A percentile compares a stretch with the other conserved stretches of the same genome.
Conservation (phyloP, 2,797 vertebrate species). For the Pangasius mekongensis region DNA sequence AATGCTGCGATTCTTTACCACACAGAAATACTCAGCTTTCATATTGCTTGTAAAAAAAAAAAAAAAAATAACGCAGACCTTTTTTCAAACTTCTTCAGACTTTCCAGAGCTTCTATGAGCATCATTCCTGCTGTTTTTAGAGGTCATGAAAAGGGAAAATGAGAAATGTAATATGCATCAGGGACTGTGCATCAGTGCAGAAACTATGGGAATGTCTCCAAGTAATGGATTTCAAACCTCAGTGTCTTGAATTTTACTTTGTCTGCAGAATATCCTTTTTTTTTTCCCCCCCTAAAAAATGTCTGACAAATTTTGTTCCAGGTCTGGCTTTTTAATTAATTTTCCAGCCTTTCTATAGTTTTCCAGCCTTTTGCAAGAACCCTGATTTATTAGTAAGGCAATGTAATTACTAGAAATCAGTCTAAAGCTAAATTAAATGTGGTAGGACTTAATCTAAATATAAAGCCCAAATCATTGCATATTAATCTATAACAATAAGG, state of each 20-base stretch:
- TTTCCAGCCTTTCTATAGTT: background rate
- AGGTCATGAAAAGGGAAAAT: background rate
- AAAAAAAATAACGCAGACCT: background rate
- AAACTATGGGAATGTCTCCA: background rate
- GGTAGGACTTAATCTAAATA: background rate
- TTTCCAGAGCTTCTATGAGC: background rate
- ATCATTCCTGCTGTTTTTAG: background rate
- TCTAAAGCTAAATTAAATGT: background rate
- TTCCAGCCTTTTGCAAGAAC: background rate
- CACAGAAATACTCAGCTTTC: background rate
- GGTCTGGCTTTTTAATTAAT: background rate
- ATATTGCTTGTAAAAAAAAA: background rate
- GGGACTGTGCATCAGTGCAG: background rate
- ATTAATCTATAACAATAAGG: background rate
- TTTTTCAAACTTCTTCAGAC: background rate
- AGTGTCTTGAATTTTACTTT: background rate
- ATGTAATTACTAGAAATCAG: background rate
- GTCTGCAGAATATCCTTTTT: background rate
- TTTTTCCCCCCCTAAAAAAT: background rate
- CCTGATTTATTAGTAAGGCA: background rate
- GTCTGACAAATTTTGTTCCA: background rate
- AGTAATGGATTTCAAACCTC: background rate
- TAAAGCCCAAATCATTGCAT: background rate
- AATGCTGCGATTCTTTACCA: background rate
- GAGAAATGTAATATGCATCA: background rate